phyloP scores from a whole-genome alignment of 2,797 vertebrate species.

The Chlorospingus semifuscus region DNA sequence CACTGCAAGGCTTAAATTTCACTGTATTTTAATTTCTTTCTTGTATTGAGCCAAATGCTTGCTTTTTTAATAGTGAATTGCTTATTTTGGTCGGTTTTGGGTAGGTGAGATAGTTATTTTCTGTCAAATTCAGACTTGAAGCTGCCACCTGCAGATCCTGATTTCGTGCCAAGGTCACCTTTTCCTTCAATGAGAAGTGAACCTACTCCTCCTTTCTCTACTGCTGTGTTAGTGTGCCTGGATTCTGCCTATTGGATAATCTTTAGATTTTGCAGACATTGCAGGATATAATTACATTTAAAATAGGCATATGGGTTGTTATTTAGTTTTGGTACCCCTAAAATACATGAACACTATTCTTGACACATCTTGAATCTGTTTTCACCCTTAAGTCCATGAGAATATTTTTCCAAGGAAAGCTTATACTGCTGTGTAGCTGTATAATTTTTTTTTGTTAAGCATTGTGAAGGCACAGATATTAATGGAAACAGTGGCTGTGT shows the following conservation, averaged over 20 bases:
- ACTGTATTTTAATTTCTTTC: not conserved
- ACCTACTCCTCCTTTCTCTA: not conserved
- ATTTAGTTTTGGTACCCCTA: not conserved
- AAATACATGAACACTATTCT: not conserved
- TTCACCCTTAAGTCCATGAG: not conserved
- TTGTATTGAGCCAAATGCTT: not conserved
- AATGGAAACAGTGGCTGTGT: not conserved
- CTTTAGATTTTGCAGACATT: not conserved
- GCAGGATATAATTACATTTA: not conserved
- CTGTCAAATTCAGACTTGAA: not conserved
- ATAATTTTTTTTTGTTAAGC: not conserved
- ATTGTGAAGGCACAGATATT: not conserved
- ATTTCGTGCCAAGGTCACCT: not conserved
- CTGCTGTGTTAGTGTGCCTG: not conserved
- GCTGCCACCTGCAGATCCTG: not conserved
- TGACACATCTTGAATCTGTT: not conserved
- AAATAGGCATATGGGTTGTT: not conserved
- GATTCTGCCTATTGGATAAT: not conserved
- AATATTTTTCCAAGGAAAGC: not conserved
- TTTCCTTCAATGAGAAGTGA: not conserved
- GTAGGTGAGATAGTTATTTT: not conserved
- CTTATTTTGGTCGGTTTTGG: not conserved
- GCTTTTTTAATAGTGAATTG: not conserved
- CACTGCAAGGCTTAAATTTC: not conserved
- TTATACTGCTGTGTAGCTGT: not conserved